Conservation (phyloP, 2,113 vertebrate species). For the Saguinus midas region DNA sequence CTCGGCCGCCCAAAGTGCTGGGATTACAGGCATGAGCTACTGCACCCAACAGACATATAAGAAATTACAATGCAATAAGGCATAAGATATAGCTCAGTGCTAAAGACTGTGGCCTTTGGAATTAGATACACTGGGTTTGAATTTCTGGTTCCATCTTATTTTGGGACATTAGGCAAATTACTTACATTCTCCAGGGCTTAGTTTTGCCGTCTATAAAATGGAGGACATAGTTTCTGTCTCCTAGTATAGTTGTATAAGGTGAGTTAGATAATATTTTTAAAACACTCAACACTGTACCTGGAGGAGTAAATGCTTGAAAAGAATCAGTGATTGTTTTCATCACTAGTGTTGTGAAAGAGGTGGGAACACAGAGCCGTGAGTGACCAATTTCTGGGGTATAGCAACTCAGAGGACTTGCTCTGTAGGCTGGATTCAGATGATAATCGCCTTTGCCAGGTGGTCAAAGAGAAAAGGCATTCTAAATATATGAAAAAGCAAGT, state of each 20-base stretch:
- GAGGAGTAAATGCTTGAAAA: background rate
- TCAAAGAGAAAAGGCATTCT: background rate
- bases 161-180: background rate
- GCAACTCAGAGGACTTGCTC: background rate
- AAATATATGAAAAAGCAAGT: background rate
- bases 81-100: background rate
- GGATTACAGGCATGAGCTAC: too few species aligned
- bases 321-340: background rate
- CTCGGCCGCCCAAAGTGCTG: too few species aligned
- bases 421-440: background rate
- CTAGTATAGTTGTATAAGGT: background rate
- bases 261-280: background rate
- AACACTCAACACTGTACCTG: background rate
- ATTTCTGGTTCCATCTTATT: background rate
- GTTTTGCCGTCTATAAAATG: background rate
- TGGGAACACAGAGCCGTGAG: background rate
- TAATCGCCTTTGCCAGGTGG: background rate
- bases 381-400: background rate
- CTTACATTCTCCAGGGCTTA: background rate
- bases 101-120: background rate
- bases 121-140: background rate
- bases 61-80: background rate
- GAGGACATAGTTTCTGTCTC: background rate
- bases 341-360: background rate
- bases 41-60: rapidly evolving